Evolutionary conservation across 2,888 invertebrate species (phyloP), one percentile per base, ranked within the genome.

Genomic region (Phragmatobia fuliginosa): DNA sequence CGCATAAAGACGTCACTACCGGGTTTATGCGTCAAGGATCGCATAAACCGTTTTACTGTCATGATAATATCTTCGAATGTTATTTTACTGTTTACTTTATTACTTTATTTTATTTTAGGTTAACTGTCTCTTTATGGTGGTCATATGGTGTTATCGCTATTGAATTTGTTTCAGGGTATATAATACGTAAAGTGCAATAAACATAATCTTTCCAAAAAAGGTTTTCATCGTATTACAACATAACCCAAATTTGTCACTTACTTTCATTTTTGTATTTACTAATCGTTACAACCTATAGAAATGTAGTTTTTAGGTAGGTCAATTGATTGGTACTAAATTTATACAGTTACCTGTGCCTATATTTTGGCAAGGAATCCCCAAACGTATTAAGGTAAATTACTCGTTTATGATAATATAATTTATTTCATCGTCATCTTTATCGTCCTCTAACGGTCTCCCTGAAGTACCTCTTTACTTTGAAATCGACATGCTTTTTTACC

Each of bases 11-110:
- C 73, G 71, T 75, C 77, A 76, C 74, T 67, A 65, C 67, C 68
- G 67, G 52, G 66, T 76, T 81, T 75, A 78, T 74, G 62, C 70
- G 62, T 65, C 61, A 73, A 74, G 75, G 78, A 76, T 75, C 62
- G 59, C 67, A 83, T 86, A 84, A 85, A 86, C 77, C 79, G 62
- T 58, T 63, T 79, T 80, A 81, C 71, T 76, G 65, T 76, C 78
- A 68, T 71, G 74, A 77, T 78, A 73, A 81, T 76, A 75, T 76
- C 75, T 71, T 73, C 66, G 59, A 70, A 71, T 73, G 73, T 73
- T 71, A 72, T 75, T 79, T 81, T 75, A 79, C 67, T 71, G 71
- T 76, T 73, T 66, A 59, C 45, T 74, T 80, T 81, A 81, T 73
- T 72, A 72, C 75, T 71, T 71, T 72, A 76, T 81, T 81, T 79